phyloP scores from a whole-genome alignment of 2,888 invertebrate species.

The Ophraella communa region DNA sequence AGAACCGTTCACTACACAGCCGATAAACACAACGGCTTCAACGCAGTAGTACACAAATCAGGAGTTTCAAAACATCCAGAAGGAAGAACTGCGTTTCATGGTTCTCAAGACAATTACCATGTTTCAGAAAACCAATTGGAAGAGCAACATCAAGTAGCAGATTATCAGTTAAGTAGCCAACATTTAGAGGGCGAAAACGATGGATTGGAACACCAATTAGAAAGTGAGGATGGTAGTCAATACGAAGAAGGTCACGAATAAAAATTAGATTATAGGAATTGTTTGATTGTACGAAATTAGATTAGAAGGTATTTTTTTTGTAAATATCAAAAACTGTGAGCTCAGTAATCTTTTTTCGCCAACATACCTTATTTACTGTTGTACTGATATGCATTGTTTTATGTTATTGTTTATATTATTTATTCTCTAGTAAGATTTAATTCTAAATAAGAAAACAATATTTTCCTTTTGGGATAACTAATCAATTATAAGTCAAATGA shows the following conservation, averaged over 20 bases:
- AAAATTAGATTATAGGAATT: background rate
- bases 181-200: background rate
- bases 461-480: no score
- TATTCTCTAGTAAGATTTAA: background rate
- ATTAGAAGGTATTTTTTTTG: no score
- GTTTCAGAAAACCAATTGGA: slow-evolving; percentile 2
- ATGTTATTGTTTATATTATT: background rate
- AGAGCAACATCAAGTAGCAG: slow-evolving; percentile 3
- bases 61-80: slow-evolving; percentile 36
- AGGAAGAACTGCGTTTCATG: slow-evolving; percentile 28
- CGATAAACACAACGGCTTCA: slow-evolving; percentile 57
- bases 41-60: slow-evolving; percentile 54
- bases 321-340: no score
- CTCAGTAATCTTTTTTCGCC: no score
- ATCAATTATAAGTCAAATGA: no score
- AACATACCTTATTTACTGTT: background rate
- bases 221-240: background rate
- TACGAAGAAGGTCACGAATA: background rate
- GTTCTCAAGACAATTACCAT: slow-evolving; percentile 22
- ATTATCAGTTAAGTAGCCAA: slow-evolving; percentile 1
- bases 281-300: no score
- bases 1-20: slow-evolving; percentile 58
- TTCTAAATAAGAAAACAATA: background rate
- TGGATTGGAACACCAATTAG: background rate
- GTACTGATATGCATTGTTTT: background rate